Evolutionary conservation across 2,113 vertebrate species (phyloP).

Genomic region (Elanoides forficatus): DNA sequence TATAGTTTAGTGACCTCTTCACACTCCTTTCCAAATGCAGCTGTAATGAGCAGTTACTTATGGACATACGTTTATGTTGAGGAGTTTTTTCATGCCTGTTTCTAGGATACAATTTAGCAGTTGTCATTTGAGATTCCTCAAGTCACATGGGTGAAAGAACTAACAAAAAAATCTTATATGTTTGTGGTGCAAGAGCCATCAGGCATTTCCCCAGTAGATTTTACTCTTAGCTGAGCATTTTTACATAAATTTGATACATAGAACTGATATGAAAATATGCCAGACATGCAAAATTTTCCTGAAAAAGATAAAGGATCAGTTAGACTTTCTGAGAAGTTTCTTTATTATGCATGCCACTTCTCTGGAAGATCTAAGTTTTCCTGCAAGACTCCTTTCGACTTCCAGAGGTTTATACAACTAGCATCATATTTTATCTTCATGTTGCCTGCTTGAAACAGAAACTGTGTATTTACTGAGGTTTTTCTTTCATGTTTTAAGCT

Average conservation of each 20-base stretch:
- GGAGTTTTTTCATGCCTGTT: not conserved
- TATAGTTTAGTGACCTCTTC: not conserved
- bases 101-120: not conserved
- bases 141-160: not conserved
- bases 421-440: not conserved
- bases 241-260: not conserved
- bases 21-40: not conserved
- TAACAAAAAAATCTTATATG: not conserved
- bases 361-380: not conserved
- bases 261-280: not conserved
- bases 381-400: not conserved
- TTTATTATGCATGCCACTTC: not conserved
- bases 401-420: not conserved
- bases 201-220: not conserved
- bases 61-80: not conserved
- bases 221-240: not conserved
- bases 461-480: not conserved
- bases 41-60: conserved; percentile 20
- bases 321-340: not conserved
- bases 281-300: not conserved
- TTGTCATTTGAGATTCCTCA: not conserved
- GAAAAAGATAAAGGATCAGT: not conserved
- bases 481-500: not conserved
- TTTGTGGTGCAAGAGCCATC: not conserved
- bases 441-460: not conserved